Evolutionary conservation across 2,888 invertebrate species (phyloP).

Genomic region (Mythimna vitellina): DNA sequence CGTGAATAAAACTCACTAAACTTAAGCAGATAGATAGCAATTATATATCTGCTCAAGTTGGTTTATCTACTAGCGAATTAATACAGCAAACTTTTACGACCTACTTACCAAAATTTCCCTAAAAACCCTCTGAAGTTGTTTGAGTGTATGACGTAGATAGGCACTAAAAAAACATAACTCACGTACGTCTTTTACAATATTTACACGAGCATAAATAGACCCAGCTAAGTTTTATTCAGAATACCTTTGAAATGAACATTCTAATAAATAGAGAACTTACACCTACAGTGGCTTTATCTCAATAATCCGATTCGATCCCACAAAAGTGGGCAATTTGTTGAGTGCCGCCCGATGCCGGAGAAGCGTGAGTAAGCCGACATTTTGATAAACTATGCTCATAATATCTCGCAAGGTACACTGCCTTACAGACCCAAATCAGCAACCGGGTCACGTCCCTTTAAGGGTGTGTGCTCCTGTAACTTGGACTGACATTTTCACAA

Average conservation of each 20-base stretch:
- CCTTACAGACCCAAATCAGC: conserved; percentile 60
- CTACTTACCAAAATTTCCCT: not conserved
- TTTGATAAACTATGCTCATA: conserved; percentile 85
- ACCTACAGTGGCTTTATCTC: conserved; percentile 67
- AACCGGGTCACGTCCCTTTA: conserved; percentile 65
- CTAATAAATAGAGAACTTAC: conserved; percentile 62
- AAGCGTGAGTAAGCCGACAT: conserved; percentile 75
- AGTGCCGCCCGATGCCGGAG: conserved; percentile 75
- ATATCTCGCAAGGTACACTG: conserved; percentile 72
- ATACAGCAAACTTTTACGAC: not conserved
- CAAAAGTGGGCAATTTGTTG: conserved; percentile 82
- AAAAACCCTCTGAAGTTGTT: not conserved
- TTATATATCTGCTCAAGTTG: not conserved
- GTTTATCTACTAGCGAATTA: not conserved
- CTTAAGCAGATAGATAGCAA: too few species aligned
- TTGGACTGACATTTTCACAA: conserved; percentile 82
- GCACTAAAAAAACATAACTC: conserved; percentile 7
- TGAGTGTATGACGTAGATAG: not conserved
- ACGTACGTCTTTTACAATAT: conserved; percentile 12
- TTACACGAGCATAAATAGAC: conserved; percentile 8
- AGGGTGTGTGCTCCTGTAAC: conserved; percentile 77
- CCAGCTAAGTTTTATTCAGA: conserved; percentile 1
- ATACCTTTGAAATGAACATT: conserved; percentile 16
- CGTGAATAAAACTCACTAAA: not conserved
- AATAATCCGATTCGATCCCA: conserved; percentile 75